Percentiles rank a stretch among this genome's conserved stretches.
These are phyloP conservation scores for Coendou prehensilis DNA, from an alignment of 2,797 vertebrate species.

Conservation along the genomic window DNA sequence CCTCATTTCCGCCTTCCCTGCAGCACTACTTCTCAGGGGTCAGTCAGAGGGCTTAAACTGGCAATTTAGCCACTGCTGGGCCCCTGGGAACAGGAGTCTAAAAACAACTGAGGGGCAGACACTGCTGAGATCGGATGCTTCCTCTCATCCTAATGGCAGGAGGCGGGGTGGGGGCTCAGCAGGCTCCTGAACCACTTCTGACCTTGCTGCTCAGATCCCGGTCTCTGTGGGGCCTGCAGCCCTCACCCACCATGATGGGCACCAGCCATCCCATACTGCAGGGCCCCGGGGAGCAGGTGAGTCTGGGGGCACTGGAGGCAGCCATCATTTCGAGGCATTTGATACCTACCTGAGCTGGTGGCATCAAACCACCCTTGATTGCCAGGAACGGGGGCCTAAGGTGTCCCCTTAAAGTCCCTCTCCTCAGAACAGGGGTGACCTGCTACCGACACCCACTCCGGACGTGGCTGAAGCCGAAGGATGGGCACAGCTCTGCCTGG, in stretches of 20 bases:
- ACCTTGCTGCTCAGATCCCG: background rate
- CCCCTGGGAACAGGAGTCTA: constrained; percentile 57
- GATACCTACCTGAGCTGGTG: background rate
- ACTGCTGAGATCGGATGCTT: background rate
- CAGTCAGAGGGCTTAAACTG: background rate
- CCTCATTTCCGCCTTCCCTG: background rate
- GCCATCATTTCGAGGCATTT: background rate
- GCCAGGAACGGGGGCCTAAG: background rate
- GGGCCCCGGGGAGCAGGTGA: background rate
- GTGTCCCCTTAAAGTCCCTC: background rate
- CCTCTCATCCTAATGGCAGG: background rate
- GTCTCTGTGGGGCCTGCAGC: background rate
- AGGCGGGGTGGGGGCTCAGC: accelerated
- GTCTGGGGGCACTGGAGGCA: too few species aligned
- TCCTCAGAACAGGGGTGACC: background rate
- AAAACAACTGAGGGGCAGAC: constrained; percentile 40
- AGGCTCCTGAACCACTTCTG: background rate
- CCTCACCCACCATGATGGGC: background rate
- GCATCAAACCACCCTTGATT: too few species aligned
- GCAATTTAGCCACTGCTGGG: background rate
- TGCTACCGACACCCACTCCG: background rate
- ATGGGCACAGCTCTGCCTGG: background rate
- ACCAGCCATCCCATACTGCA: accelerated
- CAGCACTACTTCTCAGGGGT: background rate
- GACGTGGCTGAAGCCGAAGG: background rate